Percentiles rank a stretch among this genome's conserved stretches.
Evolutionary conservation across 2,113 vertebrate species (phyloP).

Genomic region (Oncorhynchus kisutch): DNA sequence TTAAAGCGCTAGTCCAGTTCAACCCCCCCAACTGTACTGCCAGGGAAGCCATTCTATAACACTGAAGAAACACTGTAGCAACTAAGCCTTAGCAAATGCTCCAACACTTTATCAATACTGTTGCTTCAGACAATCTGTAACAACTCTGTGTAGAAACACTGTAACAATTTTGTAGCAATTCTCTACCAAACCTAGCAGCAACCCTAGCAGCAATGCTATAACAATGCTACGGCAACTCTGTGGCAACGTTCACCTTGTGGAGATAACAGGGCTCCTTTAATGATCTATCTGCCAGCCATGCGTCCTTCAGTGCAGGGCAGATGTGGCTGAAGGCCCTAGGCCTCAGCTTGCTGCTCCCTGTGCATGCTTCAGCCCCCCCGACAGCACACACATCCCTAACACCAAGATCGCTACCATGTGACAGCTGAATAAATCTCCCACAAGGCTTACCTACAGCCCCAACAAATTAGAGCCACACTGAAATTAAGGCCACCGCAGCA

Average conservation of each 20-base stretch:
- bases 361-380: slow-evolving; percentile 62
- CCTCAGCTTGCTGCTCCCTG: slow-evolving; percentile 65
- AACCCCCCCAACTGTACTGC: no score
- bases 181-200: no score
- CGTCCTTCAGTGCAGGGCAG: slow-evolving; percentile 44
- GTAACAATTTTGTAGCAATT: no score
- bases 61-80: no score
- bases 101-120: no score
- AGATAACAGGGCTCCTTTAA: slow-evolving; percentile 51
- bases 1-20: no score
- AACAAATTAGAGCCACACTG: slow-evolving; percentile 58
- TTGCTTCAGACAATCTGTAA: no score
- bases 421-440: slow-evolving; percentile 70
- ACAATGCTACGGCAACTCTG: slow-evolving; percentile 36
- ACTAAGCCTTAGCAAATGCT: no score
- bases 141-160: no score
- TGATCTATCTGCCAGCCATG: slow-evolving; percentile 63
- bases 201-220: background rate
- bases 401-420: slow-evolving; percentile 45
- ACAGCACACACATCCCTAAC: slow-evolving; percentile 65
- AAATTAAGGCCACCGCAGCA: slow-evolving; percentile 55
- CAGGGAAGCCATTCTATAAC: no score
- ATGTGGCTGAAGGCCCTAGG: slow-evolving; percentile 52
- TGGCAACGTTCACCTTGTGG: slow-evolving; percentile 44
- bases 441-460: slow-evolving; percentile 59